Conservation (phyloP, 2,888 invertebrate genomes). For the Osmoderma eremita region DNA sequence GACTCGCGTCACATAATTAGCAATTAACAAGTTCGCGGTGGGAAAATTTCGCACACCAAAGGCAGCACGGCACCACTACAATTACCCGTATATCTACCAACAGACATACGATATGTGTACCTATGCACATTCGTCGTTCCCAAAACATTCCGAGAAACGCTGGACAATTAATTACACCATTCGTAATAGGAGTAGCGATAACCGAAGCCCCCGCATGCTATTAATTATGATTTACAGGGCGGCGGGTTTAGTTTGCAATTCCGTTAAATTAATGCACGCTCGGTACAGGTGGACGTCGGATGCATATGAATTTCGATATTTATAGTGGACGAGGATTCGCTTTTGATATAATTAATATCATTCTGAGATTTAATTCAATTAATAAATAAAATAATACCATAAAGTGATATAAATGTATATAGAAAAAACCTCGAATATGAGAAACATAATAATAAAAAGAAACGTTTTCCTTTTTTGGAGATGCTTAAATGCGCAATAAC, state of each 20-base stretch:
- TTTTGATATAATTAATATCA: too few species aligned
- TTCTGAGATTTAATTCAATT: neutral
- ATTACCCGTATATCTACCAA: too few species aligned
- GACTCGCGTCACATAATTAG: neutral
- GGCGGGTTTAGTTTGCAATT: conserved; percentile 1
- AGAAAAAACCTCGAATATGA: too few species aligned
- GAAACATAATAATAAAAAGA: too few species aligned
- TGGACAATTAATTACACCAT: conserved; percentile 1
- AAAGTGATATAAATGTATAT: too few species aligned
- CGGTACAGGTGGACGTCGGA: conserved; percentile 1
- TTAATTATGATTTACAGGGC: neutral
- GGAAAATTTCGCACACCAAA: neutral
- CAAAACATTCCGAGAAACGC: neutral
- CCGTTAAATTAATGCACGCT: neutral
- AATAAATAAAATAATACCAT: neutral
- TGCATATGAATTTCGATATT: neutral
- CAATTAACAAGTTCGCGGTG: conserved; percentile 6
- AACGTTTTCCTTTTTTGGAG: too few species aligned
- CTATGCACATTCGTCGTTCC: neutral
- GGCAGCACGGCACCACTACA: neutral
- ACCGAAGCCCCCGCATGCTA: neutral
- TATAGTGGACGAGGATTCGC: neutral
- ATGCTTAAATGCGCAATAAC: too few species aligned
- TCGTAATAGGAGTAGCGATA: neutral
- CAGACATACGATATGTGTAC: too few species aligned